Conservation (phyloP, 2,797 vertebrate genomes). For the Protosalanx chinensis region DNA sequence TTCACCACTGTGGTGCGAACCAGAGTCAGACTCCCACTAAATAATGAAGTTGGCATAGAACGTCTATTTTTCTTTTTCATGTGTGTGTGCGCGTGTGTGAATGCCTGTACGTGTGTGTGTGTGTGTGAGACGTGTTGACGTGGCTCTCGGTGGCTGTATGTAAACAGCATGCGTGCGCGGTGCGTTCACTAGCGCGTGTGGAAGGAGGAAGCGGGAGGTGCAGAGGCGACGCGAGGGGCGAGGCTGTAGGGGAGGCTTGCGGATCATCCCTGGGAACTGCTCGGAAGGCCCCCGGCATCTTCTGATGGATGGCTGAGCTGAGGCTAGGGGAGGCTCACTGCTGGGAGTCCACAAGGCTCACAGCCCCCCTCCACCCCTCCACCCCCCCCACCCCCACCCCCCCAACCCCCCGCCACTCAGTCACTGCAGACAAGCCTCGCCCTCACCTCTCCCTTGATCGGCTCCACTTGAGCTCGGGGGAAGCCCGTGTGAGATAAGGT, state of each 20-base stretch:
- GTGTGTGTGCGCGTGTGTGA: slow-evolving; percentile 12
- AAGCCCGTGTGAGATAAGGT: slow-evolving; percentile 13
- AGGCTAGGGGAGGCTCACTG: slow-evolving; percentile 30
- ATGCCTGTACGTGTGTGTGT: slow-evolving; percentile 4
- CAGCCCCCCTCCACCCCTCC: no score
- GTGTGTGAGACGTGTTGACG: neutral
- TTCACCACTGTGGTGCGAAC: slow-evolving; percentile 40
- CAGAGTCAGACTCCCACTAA: slow-evolving; percentile 16
- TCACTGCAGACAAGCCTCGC: slow-evolving; percentile 41
- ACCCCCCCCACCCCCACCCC: no score
- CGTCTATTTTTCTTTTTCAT: neutral
- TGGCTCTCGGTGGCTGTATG: no score
- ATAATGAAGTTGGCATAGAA: slow-evolving; percentile 22
- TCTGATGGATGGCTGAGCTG: slow-evolving; percentile 50
- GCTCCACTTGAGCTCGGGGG: slow-evolving; percentile 32
- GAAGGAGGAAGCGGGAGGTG: slow-evolving; percentile 24
- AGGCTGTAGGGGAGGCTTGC: slow-evolving; percentile 69
- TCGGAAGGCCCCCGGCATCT: no score
- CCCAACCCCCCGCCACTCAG: slow-evolving; percentile 25
- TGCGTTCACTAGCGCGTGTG: slow-evolving; percentile 51
- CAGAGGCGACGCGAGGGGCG: slow-evolving; percentile 61
- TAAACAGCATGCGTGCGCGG: slow-evolving; percentile 26
- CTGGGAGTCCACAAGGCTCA: slow-evolving; percentile 43
- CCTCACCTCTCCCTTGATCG: slow-evolving; percentile 44
- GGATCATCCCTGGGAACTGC: no score